Evolutionary conservation across 2,888 invertebrate species (phyloP), one percentile per base, ranked within the genome.

Genomic region (Ophion ellenae): DNA sequence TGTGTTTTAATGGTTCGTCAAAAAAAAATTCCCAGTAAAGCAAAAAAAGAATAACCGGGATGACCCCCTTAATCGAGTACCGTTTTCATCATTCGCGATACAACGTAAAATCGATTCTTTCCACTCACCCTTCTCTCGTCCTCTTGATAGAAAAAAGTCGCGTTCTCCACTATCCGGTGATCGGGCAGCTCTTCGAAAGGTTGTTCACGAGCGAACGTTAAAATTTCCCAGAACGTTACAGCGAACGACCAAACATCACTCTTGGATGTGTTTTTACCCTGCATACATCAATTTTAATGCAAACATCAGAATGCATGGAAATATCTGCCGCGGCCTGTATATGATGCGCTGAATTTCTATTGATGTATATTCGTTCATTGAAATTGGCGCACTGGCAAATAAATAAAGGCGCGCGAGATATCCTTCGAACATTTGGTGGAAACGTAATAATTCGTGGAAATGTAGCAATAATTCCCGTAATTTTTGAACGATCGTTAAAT

Each of bases 161-260:
- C 96, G 94, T 98, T 98, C 93, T 97, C 97, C 89, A 98, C 96
- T 89, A 98, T 96, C 93, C 97, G 96, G 91, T 97, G 97, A 94
- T 98, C 98, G 86, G 95, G 96, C 92, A 97, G 94, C 90, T 97
- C 96, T 91, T 97, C 96, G 94, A 96, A 98, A 9, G 98, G 98
- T 92, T 97, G 97, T 91, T 97, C 97, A 77, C 97, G 95, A 70
- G 97, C 97, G 94, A 97, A 97, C 61, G 97, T 97, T 92, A 98
- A 95, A 89, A 98, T 96, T 94, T 98, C 98, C 97, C 98, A 98
- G 87, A 98, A 95, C 74, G 97, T 97, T 82, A 98, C 97, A 67
- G 97, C 98, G 93, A 98, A 98, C 78, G 97, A 96, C 98, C 98
- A 98, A 67, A 98, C 97, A 94, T 98, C 98, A 89, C 97, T 97